Evolutionary conservation across 2,888 invertebrate species (phyloP).

Genomic region (Sclerodermus sp.): DNA sequence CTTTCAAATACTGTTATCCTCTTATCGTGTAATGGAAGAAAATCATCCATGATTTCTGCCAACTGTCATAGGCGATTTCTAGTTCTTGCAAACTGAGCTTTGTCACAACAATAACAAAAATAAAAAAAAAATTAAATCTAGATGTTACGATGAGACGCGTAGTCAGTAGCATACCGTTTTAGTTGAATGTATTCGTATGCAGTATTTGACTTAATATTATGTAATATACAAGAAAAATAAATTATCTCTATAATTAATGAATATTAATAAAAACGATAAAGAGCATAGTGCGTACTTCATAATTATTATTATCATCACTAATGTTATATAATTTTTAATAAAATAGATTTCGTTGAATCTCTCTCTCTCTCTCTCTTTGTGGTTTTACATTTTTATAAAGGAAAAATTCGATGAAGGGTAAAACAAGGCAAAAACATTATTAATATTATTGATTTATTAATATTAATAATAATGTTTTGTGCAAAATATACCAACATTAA

Average conservation of each 20-base stretch:
- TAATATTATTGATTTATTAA: slow-evolving; percentile 36
- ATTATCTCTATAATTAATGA: slow-evolving; percentile 35
- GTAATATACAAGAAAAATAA: slow-evolving; percentile 39
- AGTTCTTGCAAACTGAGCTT: too few relatives aligned
- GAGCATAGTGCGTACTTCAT: slow-evolving; percentile 15
- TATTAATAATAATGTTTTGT: slow-evolving; percentile 44
- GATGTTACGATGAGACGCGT: slow-evolving; percentile 13
- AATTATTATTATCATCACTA: slow-evolving; percentile 24
- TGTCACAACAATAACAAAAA: too few relatives aligned
- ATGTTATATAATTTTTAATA: slow-evolving; percentile 40
- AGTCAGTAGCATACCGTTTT: slow-evolving; percentile 23
- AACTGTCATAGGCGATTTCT: too few relatives aligned
- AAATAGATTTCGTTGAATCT: slow-evolving; percentile 28
- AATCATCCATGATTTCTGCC: too few relatives aligned
- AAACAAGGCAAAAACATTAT: slow-evolving; percentile 7
- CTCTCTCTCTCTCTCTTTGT: background rate
- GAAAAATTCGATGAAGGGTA: slow-evolving; percentile 1
- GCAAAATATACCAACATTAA: slow-evolving; percentile 50
- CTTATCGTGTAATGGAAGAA: too few relatives aligned
- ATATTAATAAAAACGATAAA: slow-evolving; percentile 16
- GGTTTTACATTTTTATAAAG: background rate
- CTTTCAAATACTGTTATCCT: too few relatives aligned
- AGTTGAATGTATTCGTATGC: slow-evolving; percentile 46
- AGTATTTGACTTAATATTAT: slow-evolving; percentile 47
- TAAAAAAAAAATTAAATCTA: too few relatives aligned